phyloP scores from a whole-genome alignment of 2,888 invertebrate species.

The Mylabris sibirica region DNA sequence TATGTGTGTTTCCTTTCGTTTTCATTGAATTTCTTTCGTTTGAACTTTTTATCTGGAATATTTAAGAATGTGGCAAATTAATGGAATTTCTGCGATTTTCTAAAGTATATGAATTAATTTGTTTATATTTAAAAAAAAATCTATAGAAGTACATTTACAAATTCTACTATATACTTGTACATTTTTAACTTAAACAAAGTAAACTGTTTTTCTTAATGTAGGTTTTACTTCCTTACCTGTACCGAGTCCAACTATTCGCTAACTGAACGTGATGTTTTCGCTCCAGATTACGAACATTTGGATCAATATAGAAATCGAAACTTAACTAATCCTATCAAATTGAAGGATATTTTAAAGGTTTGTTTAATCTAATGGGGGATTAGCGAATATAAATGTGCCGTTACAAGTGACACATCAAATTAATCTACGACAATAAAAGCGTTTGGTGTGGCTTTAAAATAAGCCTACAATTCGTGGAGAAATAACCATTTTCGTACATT shows the following conservation, averaged over 20 bases:
- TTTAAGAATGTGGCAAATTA: neutral
- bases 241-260: no score
- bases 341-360: neutral
- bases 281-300: no score
- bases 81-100: neutral
- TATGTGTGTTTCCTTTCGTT: neutral
- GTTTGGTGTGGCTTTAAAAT: no score
- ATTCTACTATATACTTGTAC: constrained; percentile 31
- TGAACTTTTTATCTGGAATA: neutral
- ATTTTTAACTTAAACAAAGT: constrained; percentile 27
- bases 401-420: neutral
- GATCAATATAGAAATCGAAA: no score
- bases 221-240: neutral
- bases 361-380: neutral
- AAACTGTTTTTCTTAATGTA: constrained; percentile 25
- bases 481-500: no score
- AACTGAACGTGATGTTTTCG: no score
- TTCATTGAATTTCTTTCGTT: neutral
- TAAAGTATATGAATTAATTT: neutral
- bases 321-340: neutral
- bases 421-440: neutral
- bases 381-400: no score
- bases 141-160: constrained; percentile 27
- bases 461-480: no score
- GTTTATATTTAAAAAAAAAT: neutral